Evolutionary conservation across 2,113 vertebrate genomes (phyloP), one percentile per base, ranked within the genome.

Genomic region (Dolichallabes microphthalmus): DNA sequence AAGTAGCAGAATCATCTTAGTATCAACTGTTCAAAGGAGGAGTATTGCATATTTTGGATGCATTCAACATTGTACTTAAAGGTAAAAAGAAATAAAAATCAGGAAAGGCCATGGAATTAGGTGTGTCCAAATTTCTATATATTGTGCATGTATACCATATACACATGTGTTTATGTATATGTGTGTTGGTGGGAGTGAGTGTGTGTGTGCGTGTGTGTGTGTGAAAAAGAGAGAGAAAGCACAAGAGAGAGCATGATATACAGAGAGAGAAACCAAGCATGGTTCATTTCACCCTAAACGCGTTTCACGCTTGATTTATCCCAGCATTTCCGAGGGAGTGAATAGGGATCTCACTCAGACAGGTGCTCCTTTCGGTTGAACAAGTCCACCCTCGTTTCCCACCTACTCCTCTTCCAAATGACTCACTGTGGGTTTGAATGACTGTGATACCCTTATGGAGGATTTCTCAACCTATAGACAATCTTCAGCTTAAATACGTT

Each of bases 331-430:
- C 2, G 20, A 80, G 58, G 57, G 57, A 22, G 58, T 61, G 58
- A 63, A 80, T 80, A 13, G 22, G 78, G 78, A 80, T 61, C 45
- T 80, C 57, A 39, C 57, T 39, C 14, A 80, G 78, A 80, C 78
- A 80, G 78, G 78, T 61, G 78, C 32, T 80, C 57, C 57, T 80
- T 80, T 80, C 12, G 32, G 57, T n/a, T 32, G 64, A 50, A 53
- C 58, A 39, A 39, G 55, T 73, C 39, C 73, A 52, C 35, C 71
- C 82, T 53, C 39, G 8, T 64, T 30, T 35, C 45, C 83, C 73
- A 52, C 58, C 39, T 55, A 75, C 82, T 73, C 64, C 17, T 61
- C 8, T 80, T 73, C 50, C 15, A 61, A 61, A 60, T 61, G 53
- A 75, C 82, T 83, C 68, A 83, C 69, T 12, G 52, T 39, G 53